A percentile compares a stretch with the other conserved stretches of the same genome.
These are phyloP conservation scores for Nothoprocta pentlandii DNA, from an alignment of 2,113 vertebrate species.

Conservation along the genomic window DNA sequence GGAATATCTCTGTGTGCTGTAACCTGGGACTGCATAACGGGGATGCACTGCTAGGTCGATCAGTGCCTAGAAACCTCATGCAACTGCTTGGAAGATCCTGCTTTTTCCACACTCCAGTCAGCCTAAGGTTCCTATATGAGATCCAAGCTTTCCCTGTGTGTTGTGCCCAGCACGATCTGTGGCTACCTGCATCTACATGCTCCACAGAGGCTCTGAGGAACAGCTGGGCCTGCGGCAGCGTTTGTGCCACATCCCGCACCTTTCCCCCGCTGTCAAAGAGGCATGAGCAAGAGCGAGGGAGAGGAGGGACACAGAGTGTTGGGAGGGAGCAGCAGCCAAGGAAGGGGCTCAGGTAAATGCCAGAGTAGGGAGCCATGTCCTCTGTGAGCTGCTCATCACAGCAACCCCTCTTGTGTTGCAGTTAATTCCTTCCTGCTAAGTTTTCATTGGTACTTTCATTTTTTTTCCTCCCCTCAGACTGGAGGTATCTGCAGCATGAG, in stretches of 20 bases:
- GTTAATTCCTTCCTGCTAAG: background rate
- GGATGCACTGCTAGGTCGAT: background rate
- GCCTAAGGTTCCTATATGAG: background rate
- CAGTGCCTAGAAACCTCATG: background rate
- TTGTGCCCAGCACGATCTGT: background rate
- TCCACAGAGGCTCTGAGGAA: background rate
- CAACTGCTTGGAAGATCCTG: background rate
- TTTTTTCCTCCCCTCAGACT: background rate
- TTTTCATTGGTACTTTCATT: background rate
- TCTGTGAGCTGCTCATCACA: background rate
- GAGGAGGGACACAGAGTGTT: background rate
- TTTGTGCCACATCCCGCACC: background rate
- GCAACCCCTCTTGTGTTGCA: background rate
- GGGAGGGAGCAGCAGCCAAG: background rate
- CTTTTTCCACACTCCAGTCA: background rate
- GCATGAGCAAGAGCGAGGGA: background rate
- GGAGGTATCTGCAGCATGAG: background rate
- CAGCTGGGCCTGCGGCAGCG: no score
- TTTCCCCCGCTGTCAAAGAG: background rate
- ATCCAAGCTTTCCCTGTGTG: background rate
- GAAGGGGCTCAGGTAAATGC: background rate
- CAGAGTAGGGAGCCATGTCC: no score
- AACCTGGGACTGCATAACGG: rapidly evolving
- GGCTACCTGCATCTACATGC: rapidly evolving
- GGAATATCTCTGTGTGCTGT: background rate